Evolutionary conservation across 1,140 invertebrate genomes (phyloP).

Genomic region (Apis laboriosa): DNA sequence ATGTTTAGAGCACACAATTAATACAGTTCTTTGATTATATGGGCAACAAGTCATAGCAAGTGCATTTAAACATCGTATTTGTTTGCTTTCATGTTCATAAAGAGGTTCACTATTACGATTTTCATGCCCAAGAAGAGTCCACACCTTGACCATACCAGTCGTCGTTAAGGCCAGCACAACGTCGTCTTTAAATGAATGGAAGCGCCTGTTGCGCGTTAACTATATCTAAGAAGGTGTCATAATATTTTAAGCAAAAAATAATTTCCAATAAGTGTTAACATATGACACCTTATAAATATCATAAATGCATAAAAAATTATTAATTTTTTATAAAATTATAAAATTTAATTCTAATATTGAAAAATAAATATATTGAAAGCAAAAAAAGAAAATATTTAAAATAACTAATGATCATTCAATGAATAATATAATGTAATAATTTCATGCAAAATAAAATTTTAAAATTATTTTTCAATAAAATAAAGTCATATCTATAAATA

Average conservation of each 20-base stretch:
- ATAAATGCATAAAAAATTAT: not conserved
- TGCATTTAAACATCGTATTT: conserved; percentile 96
- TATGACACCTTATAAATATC: conserved; percentile 1
- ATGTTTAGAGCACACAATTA: conserved; percentile 97
- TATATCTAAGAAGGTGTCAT: conserved; percentile 53
- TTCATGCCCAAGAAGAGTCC: conserved; percentile 95
- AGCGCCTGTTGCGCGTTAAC: conserved; percentile 63
- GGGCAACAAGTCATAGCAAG: conserved; percentile 95
- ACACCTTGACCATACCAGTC: conserved; percentile 98
- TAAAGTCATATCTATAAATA: not conserved
- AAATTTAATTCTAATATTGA: conserved; percentile 13
- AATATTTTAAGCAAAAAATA: conserved; percentile 56
- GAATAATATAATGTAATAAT: not conserved
- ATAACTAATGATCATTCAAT: not conserved
- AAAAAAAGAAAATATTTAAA: conserved; percentile 30
- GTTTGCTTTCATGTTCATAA: conserved; percentile 99
- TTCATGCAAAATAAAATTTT: conserved; percentile 27
- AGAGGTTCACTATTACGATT: conserved; percentile 92
- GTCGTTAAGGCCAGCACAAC: conserved; percentile 97
- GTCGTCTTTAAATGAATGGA: conserved; percentile 88
- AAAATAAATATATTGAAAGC: conserved; percentile 29
- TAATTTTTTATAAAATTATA: conserved; percentile 6
- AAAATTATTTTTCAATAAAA: not conserved
- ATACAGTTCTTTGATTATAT: conserved; percentile 97
- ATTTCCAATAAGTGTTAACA: conserved; percentile 28